Conservation (phyloP, 2,888 invertebrate species). For the Scaptomyza tumidula region DNA sequence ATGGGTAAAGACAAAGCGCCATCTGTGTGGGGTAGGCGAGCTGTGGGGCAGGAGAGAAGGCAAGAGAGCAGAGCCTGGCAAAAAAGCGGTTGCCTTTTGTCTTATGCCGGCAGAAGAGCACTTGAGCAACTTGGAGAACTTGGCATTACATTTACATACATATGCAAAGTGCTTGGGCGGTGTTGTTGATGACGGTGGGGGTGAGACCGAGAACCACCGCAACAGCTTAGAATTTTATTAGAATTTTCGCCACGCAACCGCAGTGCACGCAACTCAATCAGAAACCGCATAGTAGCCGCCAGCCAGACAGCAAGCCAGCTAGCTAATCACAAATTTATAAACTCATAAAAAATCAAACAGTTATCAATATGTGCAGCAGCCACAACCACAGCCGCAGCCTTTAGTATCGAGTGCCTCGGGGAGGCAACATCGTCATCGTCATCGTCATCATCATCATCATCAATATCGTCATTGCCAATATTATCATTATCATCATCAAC, state of each 20-base stretch:
- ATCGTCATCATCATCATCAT: constrained; percentile 11
- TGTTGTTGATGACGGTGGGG: not conserved
- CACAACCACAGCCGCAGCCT: constrained; percentile 21
- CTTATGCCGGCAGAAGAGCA: constrained; percentile 30
- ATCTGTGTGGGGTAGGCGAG: constrained; percentile 36
- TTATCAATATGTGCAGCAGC: constrained; percentile 76
- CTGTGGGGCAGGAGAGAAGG: not conserved
- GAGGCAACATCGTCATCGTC: constrained; percentile 29
- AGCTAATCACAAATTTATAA: constrained; percentile 81
- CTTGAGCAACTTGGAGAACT: constrained; percentile 33
- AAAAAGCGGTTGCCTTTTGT: constrained; percentile 45
- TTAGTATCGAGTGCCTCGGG: constrained; percentile 38
- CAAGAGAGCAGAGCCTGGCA: constrained; percentile 28
- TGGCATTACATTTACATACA: constrained; percentile 40
- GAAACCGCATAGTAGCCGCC: constrained; percentile 27
- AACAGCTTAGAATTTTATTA: constrained; percentile 23
- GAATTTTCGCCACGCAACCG: constrained; percentile 27
- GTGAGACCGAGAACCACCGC: not conserved
- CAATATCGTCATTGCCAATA: constrained; percentile 10
- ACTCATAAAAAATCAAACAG: constrained; percentile 80
- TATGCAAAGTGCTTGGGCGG: constrained; percentile 38
- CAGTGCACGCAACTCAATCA: constrained; percentile 49
- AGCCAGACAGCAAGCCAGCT: constrained; percentile 19
- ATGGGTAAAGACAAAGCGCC: constrained; percentile 52
- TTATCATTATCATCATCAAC: constrained; percentile 32